Evolutionary conservation across 2,888 invertebrate species (phyloP), one percentile per base, ranked within the genome.

Genomic region (Metacarcinus magister): DNA sequence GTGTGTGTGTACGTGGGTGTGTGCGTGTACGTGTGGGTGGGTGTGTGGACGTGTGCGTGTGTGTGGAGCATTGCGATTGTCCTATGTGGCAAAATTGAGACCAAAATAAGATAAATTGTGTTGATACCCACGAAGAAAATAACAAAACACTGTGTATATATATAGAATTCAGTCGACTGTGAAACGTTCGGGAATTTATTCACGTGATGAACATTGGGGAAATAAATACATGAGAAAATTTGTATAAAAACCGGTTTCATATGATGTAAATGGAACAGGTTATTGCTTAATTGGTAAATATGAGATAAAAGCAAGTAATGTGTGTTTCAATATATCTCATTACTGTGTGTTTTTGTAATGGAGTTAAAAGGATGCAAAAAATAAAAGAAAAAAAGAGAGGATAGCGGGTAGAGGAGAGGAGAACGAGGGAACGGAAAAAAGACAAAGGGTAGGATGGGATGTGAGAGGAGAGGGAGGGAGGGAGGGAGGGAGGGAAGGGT

Each of bases 1-100:
- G 54, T 92, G 92, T 54, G 54, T 48, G 92, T 92, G 92, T 54
- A 60, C 60, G 92, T 92, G 92, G 28, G 92, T 48, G 92, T 48
- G 92, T 43, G 67, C 23, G 67, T 67, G 67, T 67, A n/a, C 23
- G 75, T 75, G 75, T 28, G 28, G 5, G 75, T 7, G 75, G 1
- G 48, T 32, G 91, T n/a, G 39, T 19, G 87, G 2, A 16, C 16
- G 87, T 16, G 92, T 60, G 92, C 28, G 60, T 60, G 92, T 92
- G 92, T 32, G 92, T 32, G 92, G 23, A 28, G 87, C 39, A 32
- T 39, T 87, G 32, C n/a, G 3, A 39, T 13, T 39, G 32, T 39
- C 87, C 32, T 10, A 87, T 87, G 39, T 19, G 87, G 87, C 39
- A 87, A 39, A 87, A 87, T 39, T 39, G 13, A 87, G 39, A 87